phyloP scores from a whole-genome alignment of 2,113 vertebrate species.

The Heptranchias perlo region DNA sequence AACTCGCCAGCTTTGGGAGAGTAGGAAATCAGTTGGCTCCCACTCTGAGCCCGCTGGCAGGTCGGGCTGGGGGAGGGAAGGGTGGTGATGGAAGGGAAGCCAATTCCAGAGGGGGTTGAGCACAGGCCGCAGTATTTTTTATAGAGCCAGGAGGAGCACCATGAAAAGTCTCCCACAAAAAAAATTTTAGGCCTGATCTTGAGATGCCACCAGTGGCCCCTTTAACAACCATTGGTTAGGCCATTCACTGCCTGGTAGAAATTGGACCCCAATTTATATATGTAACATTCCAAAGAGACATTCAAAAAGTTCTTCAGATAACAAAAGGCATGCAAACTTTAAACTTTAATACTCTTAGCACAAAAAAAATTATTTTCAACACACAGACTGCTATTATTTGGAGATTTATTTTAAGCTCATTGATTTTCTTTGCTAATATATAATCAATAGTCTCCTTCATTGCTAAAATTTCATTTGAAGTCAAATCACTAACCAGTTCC shows the following conservation, averaged over 20 bases:
- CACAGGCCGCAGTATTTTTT: background rate
- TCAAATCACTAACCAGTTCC: background rate
- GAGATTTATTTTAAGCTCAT: background rate
- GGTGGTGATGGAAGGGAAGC: no score
- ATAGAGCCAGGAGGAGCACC: background rate
- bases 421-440: background rate
- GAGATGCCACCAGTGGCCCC: background rate
- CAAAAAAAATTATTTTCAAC: background rate
- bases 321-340: no score
- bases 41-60: no score
- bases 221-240: background rate
- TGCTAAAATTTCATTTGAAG: slow-evolving; percentile 22
- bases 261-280: background rate
- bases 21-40: no score
- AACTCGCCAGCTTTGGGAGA: no score
- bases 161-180: no score
- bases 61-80: no score
- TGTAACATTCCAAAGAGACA: background rate
- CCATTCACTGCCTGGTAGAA: background rate
- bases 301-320: no score
- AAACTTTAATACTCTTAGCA: background rate
- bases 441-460: background rate
- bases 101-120: background rate
- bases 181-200: background rate
- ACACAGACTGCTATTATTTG: background rate